These are phyloP conservation scores for Gnathonemus longibarbis DNA, from an alignment of 2,113 vertebrate genomes.

Conservation along the genomic window DNA sequence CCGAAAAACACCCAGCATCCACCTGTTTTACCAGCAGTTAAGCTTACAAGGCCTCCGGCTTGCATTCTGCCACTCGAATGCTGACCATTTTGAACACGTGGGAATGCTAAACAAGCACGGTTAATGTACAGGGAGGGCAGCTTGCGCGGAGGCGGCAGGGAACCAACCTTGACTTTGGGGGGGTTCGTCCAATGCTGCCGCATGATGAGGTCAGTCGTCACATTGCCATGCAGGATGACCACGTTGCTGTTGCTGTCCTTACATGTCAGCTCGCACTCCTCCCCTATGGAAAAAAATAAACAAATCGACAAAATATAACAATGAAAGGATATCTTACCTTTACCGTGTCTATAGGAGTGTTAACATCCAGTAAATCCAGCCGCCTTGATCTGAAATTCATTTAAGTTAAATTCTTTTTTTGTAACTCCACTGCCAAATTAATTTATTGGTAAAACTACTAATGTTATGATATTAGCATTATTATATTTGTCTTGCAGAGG, in stretches of 20 bases:
- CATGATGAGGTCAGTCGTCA: conserved; percentile 71
- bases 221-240: conserved; percentile 78
- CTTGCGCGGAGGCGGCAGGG: neutral
- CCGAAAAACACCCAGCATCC: neutral
- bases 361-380: neutral
- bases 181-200: conserved; percentile 86
- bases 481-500: neutral
- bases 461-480: neutral
- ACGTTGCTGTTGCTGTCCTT: conserved; percentile 80
- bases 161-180: conserved; percentile 81
- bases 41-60: neutral
- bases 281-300: conserved; percentile 56
- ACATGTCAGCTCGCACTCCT: conserved; percentile 81
- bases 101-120: neutral
- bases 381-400: neutral
- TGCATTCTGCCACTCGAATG: neutral
- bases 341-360: neutral
- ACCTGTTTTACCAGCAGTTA: neutral
- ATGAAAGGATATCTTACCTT: neutral
- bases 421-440: neutral
- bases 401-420: neutral
- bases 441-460: neutral
- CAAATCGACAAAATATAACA: neutral
- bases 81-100: neutral
- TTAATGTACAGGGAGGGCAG: neutral